Conservation (phyloP, 2,797 vertebrate genomes). For the Melanotaenia trifasciata region DNA sequence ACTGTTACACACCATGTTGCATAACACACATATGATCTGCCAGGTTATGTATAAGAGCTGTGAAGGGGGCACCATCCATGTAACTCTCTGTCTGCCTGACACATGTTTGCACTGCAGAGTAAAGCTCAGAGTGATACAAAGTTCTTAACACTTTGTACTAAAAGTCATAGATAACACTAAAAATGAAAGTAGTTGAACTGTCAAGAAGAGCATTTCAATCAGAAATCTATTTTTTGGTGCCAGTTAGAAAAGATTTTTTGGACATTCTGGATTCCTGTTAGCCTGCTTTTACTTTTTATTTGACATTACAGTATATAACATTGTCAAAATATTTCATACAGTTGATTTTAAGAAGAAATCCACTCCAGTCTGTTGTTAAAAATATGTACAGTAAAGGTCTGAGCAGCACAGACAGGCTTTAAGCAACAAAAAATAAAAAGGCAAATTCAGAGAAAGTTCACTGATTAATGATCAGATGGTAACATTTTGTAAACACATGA, state of each 20-base stretch:
- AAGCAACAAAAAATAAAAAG: background rate
- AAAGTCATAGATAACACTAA: background rate
- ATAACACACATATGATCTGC: conserved; percentile 42
- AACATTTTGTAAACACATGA: too few relatives aligned
- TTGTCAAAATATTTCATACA: background rate
- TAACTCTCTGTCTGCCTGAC: background rate
- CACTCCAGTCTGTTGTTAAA: background rate
- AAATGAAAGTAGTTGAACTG: background rate
- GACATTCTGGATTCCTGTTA: background rate
- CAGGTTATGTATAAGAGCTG: too few relatives aligned
- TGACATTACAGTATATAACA: background rate
- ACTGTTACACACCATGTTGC: conserved; percentile 33
- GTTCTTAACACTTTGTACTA: background rate
- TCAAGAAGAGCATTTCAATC: too few relatives aligned
- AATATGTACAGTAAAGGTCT: background rate
- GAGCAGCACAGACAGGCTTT: background rate
- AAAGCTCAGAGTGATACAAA: background rate
- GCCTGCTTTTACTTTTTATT: background rate
- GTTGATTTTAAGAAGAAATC: background rate
- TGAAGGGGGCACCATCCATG: too few relatives aligned
- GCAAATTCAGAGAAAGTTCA: background rate
- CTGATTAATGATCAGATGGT: too few relatives aligned
- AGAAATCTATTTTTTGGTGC: background rate
- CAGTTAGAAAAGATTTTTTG: background rate
- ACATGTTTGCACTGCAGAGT: background rate